Percentiles rank a stretch among this genome's conserved stretches.
Evolutionary conservation across 2,888 invertebrate genomes (phyloP).

Genomic region (Andrena marginata): DNA sequence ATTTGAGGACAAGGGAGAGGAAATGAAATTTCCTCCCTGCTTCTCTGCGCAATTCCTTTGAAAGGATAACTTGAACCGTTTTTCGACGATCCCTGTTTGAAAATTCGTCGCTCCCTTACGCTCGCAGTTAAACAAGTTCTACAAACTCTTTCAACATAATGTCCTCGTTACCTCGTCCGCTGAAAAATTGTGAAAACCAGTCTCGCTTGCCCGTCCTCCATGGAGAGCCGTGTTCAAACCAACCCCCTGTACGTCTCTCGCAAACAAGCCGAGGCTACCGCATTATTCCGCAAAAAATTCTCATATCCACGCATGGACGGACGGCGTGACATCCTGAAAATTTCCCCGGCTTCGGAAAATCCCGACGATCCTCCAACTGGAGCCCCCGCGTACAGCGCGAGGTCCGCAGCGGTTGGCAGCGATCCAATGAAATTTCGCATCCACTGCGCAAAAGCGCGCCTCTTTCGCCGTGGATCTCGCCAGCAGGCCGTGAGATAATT

Average conservation of each 20-base stretch:
- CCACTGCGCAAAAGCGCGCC: slow-evolving; percentile 32
- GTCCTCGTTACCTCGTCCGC: no score
- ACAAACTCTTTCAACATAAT: no score
- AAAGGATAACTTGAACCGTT: neutral
- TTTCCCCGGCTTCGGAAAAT: slow-evolving; percentile 53
- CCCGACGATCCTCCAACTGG: slow-evolving; percentile 39
- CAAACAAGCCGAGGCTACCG: neutral
- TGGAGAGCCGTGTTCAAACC: no score
- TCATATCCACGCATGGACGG: neutral
- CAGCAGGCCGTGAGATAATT: slow-evolving; percentile 4
- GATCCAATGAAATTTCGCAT: slow-evolving; percentile 76
- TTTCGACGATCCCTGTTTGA: no score
- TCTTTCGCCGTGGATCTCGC: slow-evolving; percentile 7
- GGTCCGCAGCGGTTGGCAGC: slow-evolving; percentile 71
- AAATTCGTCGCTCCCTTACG: no score
- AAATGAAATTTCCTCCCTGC: neutral
- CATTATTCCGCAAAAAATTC: slow-evolving; percentile 16
- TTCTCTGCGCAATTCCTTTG: neutral
- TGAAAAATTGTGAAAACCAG: no score
- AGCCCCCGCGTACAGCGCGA: slow-evolving; percentile 53
- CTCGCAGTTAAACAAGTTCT: no score
- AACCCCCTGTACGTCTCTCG: no score
- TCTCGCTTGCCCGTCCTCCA: no score
- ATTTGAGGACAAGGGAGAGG: neutral
- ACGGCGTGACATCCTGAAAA: slow-evolving; percentile 3